phyloP scores from a whole-genome alignment of 1,140 invertebrate genomes.

The Ctenoplectra terminalis region DNA sequence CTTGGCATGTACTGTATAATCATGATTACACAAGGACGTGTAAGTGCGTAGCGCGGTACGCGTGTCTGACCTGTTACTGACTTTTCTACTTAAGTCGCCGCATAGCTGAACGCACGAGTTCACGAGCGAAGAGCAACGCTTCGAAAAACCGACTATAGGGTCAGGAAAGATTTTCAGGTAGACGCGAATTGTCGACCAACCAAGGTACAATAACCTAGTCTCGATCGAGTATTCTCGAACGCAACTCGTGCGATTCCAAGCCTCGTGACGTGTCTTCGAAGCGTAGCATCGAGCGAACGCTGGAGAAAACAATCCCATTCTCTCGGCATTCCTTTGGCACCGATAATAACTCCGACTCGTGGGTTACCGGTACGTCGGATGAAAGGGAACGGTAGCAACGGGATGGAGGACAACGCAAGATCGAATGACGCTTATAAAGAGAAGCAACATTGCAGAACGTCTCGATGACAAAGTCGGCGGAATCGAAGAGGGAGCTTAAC shows the following conservation, averaged over 20 bases:
- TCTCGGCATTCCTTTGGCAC: conserved; percentile 3
- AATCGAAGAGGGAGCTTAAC: not conserved
- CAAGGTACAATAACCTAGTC: conserved; percentile 9
- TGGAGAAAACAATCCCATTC: conserved; percentile 24
- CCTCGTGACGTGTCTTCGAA: not conserved
- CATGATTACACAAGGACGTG: no score
- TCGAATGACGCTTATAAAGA: conserved; percentile 27
- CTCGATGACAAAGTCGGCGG: not conserved
- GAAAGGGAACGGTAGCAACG: conserved; percentile 12
- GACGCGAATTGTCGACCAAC: not conserved
- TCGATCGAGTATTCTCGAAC: conserved; percentile 3
- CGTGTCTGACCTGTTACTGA: not conserved
- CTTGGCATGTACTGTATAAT: no score
- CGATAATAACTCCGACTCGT: conserved; percentile 30
- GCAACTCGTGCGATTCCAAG: not conserved
- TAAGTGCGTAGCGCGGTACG: no score
- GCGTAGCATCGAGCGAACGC: conserved; percentile 6
- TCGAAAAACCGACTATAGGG: not conserved
- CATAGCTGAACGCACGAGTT: rapidly evolving
- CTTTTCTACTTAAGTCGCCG: not conserved
- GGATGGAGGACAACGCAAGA: not conserved
- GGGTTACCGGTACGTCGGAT: conserved; percentile 15
- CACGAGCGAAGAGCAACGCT: not conserved
- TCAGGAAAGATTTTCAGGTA: not conserved
- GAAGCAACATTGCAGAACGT: not conserved